These are phyloP conservation scores for Pelobates fuscus DNA, from an alignment of 2,113 vertebrate species.

Conservation along the genomic window DNA sequence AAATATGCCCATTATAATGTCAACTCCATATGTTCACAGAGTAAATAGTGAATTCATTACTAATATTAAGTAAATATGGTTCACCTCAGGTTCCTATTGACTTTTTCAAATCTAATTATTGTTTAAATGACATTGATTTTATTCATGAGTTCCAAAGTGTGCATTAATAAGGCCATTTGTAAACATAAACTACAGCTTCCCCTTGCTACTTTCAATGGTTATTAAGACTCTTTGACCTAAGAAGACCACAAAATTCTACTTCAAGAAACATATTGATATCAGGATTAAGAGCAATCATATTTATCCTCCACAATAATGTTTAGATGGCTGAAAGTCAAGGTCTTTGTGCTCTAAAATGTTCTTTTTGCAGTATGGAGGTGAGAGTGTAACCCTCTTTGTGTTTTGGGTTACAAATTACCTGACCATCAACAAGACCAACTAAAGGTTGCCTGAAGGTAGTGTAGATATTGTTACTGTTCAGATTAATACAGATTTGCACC, in stretches of 20 bases:
- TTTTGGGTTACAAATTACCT: too few species aligned
- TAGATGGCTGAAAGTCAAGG: too few species aligned
- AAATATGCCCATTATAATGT: conserved; percentile 44
- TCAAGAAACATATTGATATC: conserved; percentile 6
- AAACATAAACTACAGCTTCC: conserved; percentile 46
- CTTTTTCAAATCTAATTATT: conserved; percentile 51
- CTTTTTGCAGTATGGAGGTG: too few species aligned
- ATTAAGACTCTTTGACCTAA: conserved; percentile 41
- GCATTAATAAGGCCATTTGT: conserved; percentile 51
- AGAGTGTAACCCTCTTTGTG: too few species aligned
- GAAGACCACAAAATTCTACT: conserved; percentile 20
- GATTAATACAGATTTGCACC: too few species aligned
- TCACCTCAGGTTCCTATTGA: conserved; percentile 46
- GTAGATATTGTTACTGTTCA: too few species aligned
- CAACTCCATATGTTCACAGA: conserved; percentile 47
- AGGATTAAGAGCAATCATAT: conserved; percentile 6
- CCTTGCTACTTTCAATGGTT: conserved; percentile 42
- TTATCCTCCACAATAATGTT: background rate
- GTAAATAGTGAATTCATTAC: conserved; percentile 47
- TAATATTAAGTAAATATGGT: conserved; percentile 48
- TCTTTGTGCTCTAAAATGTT: too few species aligned
- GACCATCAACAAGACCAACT: too few species aligned
- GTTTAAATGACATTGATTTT: conserved; percentile 50
- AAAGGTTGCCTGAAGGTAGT: too few species aligned
- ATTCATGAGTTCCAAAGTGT: conserved; percentile 49